phyloP scores from a whole-genome alignment of 2,888 invertebrate species.

The Shargacucullia verbasci region DNA sequence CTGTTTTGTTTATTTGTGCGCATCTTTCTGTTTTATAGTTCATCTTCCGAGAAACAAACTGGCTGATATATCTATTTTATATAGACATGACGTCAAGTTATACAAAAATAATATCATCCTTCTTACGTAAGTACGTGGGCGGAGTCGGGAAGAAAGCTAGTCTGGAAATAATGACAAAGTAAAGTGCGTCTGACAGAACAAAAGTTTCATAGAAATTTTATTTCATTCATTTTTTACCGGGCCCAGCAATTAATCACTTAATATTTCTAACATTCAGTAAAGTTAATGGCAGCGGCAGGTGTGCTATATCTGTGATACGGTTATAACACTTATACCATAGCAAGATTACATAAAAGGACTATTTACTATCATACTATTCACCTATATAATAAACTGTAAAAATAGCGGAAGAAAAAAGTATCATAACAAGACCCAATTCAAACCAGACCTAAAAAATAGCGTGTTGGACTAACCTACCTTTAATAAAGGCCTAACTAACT shows the following conservation, averaged over 20 bases:
- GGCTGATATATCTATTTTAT: constrained; percentile 23
- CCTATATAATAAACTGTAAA: no score
- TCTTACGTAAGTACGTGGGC: constrained; percentile 37
- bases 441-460: constrained; percentile 15
- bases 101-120: constrained; percentile 33
- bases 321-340: not conserved
- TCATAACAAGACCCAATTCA: not conserved
- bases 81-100: constrained; percentile 39
- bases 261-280: constrained; percentile 35
- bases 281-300: constrained; percentile 46
- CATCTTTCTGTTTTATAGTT: constrained; percentile 25
- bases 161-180: constrained; percentile 51
- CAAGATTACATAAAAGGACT: no score
- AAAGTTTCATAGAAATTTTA: constrained; percentile 42
- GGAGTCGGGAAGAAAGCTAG: constrained; percentile 30
- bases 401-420: not conserved
- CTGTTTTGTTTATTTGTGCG: constrained; percentile 34
- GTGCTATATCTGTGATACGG: constrained; percentile 14
- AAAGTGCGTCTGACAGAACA: constrained; percentile 52
- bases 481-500: constrained; percentile 13
- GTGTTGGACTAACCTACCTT: constrained; percentile 25
- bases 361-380: no score
- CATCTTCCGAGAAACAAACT: constrained; percentile 18
- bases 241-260: constrained; percentile 37
- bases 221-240: constrained; percentile 26